Evolutionary conservation across 2,888 invertebrate genomes (phyloP), one percentile per base, ranked within the genome.

Genomic region (Piscicola geometra): DNA sequence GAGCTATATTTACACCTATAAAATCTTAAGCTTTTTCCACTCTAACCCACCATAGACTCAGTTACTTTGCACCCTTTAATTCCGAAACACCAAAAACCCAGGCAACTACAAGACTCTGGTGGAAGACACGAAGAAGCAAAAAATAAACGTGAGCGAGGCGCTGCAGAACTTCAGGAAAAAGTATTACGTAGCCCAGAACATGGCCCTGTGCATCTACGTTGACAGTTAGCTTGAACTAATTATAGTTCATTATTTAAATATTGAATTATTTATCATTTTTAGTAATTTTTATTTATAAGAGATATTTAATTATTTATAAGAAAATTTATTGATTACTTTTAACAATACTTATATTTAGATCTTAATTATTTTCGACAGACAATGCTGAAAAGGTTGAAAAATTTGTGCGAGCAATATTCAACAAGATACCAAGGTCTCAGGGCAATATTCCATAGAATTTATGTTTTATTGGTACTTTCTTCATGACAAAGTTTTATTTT

Each of bases 111-210:
- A 82, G 50, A 82, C 83, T 0, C 79, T 85, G 79, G 82, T 82
- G 73, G 80, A 78, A 1, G 75, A 76, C 5, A 83, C 84, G 18
- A 79, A 79, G 56, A 73, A 79, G 56, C 78, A 81, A n/a, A 81
- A 80, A 36, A 81, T 84, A 36, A 81, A 84, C 78, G 81, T 94
- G 1, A 89, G 93, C 81, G 84, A 88, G 36, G 88, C 89, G 1
- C 88, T 93, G 5, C 91, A 92, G 80, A 89, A 90, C 76, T 94
- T 93, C 82, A 87, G 92, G 52, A 87, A 88, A 81, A 87, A 90
- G 32, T 91, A 93, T 84, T 95, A 95, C 83, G 91, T 92, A 52
- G 92, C 93, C 12, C 90, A 94, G 82, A 89, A 92, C 80, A 94
- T 95, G 93, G 93, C 91, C 12, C 85, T 94, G 1, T 91, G 92